Evolutionary conservation across 2,113 vertebrate species (phyloP).

Genomic region (Colinus virginianus): DNA sequence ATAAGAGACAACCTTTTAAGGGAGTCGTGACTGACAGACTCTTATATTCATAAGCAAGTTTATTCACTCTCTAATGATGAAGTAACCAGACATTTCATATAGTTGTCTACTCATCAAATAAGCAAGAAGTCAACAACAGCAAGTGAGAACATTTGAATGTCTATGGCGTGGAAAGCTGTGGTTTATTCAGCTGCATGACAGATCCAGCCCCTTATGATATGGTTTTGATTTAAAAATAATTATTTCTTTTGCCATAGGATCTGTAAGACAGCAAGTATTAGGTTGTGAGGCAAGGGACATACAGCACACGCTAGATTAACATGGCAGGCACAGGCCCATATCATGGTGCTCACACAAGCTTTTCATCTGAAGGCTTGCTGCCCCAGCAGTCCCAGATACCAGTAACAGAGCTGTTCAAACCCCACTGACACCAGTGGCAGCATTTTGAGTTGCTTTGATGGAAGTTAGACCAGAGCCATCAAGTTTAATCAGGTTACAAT

Average conservation of each 20-base stretch:
- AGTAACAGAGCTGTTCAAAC: background rate
- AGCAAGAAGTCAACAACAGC: slow-evolving; percentile 36
- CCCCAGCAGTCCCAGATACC: background rate
- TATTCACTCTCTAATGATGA: slow-evolving; percentile 34
- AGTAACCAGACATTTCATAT: slow-evolving; percentile 38
- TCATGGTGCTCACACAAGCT: background rate
- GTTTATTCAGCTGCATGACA: slow-evolving; percentile 73
- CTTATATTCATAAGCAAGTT: slow-evolving; percentile 44
- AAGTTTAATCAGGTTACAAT: background rate
- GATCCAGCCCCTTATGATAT: slow-evolving; percentile 67
- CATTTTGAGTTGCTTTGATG: background rate
- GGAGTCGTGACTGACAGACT: slow-evolving; percentile 24
- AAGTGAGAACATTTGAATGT: slow-evolving; percentile 41
- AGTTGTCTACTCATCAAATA: slow-evolving; percentile 47
- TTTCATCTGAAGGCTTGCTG: background rate
- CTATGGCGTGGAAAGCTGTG: slow-evolving; percentile 62
- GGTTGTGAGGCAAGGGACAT: background rate
- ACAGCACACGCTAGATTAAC: background rate
- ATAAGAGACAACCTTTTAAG: slow-evolving; percentile 9
- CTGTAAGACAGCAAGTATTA: slow-evolving; percentile 30
- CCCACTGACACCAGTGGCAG: background rate
- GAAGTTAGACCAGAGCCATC: background rate
- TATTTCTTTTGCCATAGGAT: slow-evolving; percentile 47
- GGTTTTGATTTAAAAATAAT: slow-evolving; percentile 71
- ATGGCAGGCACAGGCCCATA: background rate